Conservation (phyloP, 2,797 vertebrate genomes). For the Apogon hyalosoma region DNA sequence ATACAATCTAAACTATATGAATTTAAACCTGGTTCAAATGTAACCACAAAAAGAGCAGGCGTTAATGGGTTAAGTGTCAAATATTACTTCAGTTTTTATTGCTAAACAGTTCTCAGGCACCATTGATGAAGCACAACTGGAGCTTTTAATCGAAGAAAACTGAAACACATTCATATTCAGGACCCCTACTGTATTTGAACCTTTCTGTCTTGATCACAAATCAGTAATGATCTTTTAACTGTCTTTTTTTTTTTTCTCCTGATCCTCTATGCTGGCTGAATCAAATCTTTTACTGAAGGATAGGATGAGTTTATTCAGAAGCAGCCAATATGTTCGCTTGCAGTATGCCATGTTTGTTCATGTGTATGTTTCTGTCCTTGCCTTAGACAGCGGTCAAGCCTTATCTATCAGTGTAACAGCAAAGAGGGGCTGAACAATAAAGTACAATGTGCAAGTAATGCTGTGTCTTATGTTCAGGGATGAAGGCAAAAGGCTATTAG, state of each 20-base stretch:
- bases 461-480: neutral
- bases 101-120: conserved; percentile 12
- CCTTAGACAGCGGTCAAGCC: conserved; percentile 49
- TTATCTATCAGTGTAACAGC: conserved; percentile 50
- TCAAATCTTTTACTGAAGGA: conserved; percentile 7
- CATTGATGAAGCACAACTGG: conserved; percentile 2
- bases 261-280: conserved; percentile 6
- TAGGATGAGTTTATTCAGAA: conserved; percentile 19
- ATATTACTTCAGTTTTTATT: neutral
- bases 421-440: conserved; percentile 52
- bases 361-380: conserved; percentile 44
- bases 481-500: conserved; percentile 1
- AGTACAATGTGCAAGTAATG: conserved; percentile 39
- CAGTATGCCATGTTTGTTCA: conserved; percentile 27
- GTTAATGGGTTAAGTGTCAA: too few relatives aligned
- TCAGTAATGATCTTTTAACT: conserved; percentile 16
- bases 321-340: conserved; percentile 32
- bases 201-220: conserved; percentile 20
- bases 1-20: too few relatives aligned
- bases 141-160: conserved; percentile 4
- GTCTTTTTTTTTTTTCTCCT: neutral
- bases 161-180: neutral
- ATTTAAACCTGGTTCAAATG: too few relatives aligned
- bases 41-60: too few relatives aligned
- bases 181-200: neutral